Evolutionary conservation across 2,888 invertebrate species (phyloP), one percentile per base, ranked within the genome.

Genomic region (Hypolimnas misippus): DNA sequence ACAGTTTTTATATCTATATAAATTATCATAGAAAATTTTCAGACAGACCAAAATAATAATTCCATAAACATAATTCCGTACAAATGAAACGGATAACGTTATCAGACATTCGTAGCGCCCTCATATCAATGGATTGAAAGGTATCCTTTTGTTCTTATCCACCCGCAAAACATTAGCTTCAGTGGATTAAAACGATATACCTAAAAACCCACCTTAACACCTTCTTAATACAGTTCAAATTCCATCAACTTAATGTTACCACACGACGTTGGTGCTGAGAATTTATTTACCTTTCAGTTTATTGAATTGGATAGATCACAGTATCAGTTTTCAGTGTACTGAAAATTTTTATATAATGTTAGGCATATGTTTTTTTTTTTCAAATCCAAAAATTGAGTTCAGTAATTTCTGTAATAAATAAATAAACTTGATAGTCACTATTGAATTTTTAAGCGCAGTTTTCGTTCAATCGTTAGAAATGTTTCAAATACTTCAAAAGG

Each of bases 71-170:
- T 12, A 46, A 40, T 14, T 6, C 52, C 42, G 19, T 19, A 62
- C 51, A 59, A 58, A 65, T 51, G 50, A 57, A 65, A 63, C 55
- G 59, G 66, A 67, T 62, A 62, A 63, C 62, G 51, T 46, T 65
- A 67, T 65, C 68, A 59, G 60, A 58, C 60, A 52, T 19, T 10
- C 19, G n/a, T 53, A 65, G 58, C 63, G 44, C 57, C 62, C 66
- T 46, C 44, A 53, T 62, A 69, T 63, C 65, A 64, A 62, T 68
- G 65, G 69, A 65, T 70, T 67, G 66, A 55, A 62, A 63, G 67
- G 60, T 55, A 64, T 63, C 54, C 63, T 49, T 71, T 71, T 71
- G 68, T 71, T 67, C 61, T 62, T 56, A 62, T 58, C 35, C 49
- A 29, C 56, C 64, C 52, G 44, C 58, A 59, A 59, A 59, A 59